Evolutionary conservation across 2,888 invertebrate genomes (phyloP), one percentile per base, ranked within the genome.

Genomic region (Hirtodrosophila alboralis): DNA sequence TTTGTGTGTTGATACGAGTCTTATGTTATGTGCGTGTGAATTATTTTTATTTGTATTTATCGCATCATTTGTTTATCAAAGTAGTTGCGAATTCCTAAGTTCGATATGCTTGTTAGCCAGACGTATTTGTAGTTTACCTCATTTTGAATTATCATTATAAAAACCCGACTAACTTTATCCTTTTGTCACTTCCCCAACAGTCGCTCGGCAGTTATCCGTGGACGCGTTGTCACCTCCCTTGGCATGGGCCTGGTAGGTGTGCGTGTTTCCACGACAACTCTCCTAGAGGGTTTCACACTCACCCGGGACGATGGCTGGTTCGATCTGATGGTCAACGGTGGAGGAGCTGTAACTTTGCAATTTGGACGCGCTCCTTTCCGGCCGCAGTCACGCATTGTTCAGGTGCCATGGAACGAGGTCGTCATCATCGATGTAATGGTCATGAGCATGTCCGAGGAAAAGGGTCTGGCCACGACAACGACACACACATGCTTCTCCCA

Each of bases 251-350:
- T 99, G 77, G 96, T 98, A 90, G 99, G 99, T 26, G 98, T 98
- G 6, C 93, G 98, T 71, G 98, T 99, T 3, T 96, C 96, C 67
- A 98, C 98, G 34, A 96, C 96, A 53, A 96, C 96, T 3, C 95
- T 97, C n/a, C 92, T 97, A 40, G 98, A 98, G 92, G 99, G 99
- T 9, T 98, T 98, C 91, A 99, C 99, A 0, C 91, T 97, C 57
- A 97, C 97, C 2, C 92, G 97, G 59, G 96, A 96, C 74, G 97
- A 97, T 84, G 97, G 97, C 43, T 97, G 96, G 96, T 99, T 99
- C 92, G 99, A 99, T 91, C 93, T 99, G 44, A 93, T 99, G 88
- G 98, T 99, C 10, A 99, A 99, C 91, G 99, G 99, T n/a, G 99
- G 99, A 1, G 98, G 98, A 0, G 97, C 98, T 1, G 97, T 99